Percentiles rank a stretch among this genome's conserved stretches.
Evolutionary conservation across 1,140 invertebrate species (phyloP).

Genomic region (Doryteuthis pealeii): DNA sequence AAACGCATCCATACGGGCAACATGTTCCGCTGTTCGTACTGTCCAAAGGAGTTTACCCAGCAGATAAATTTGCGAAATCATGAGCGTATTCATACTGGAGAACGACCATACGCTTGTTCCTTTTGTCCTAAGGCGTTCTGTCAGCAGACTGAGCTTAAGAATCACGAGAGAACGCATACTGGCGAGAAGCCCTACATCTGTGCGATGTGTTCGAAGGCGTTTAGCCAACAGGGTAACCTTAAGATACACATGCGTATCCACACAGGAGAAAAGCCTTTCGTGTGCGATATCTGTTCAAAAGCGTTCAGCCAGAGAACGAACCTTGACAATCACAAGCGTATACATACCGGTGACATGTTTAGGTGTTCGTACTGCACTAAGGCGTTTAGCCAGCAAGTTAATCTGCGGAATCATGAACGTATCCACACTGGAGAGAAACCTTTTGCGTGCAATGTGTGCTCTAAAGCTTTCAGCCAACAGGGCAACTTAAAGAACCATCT

Average conservation of each 20-base stretch:
- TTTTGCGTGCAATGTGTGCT: conserved; percentile 76
- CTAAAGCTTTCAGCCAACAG: conserved; percentile 23
- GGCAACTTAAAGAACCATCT: conserved; percentile 69
- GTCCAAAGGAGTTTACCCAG: background rate
- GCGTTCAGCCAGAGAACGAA: conserved; percentile 84
- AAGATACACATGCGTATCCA: conserved; percentile 30
- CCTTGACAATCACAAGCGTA: conserved; percentile 36
- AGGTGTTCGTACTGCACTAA: conserved; percentile 71
- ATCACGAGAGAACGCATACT: conserved; percentile 29
- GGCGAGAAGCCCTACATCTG: conserved; percentile 65
- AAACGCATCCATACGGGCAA: background rate
- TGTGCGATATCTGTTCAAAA: conserved; percentile 92
- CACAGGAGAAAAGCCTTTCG: conserved; percentile 41
- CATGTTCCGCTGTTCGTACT: background rate
- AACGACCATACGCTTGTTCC: conserved; percentile 58
- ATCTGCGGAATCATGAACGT: conserved; percentile 51
- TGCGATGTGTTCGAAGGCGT: conserved; percentile 55
- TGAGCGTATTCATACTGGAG: conserved; percentile 78
- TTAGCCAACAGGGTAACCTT: conserved; percentile 19
- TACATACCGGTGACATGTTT: conserved; percentile 31
- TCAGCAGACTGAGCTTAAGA: conserved; percentile 61
- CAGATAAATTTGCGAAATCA: conserved; percentile 17
- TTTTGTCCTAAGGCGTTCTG: conserved; percentile 62
- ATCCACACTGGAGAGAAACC: conserved; percentile 42
- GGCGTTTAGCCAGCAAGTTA: conserved; percentile 80